Conservation (phyloP, 1,140 invertebrate species). For the Subanguina moxae region DNA sequence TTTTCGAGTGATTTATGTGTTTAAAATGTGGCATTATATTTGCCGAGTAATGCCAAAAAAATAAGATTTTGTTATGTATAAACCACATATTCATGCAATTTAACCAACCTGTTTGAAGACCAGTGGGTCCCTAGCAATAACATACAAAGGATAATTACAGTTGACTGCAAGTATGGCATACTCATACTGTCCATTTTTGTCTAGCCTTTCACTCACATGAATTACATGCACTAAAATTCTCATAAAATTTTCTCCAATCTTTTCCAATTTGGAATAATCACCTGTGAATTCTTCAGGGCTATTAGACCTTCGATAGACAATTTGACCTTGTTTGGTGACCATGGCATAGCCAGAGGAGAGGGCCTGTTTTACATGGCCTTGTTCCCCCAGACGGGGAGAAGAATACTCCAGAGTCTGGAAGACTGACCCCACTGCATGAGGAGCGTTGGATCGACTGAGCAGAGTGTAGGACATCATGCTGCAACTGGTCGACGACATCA, state of each 20-base stretch:
- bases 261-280: constrained; percentile 5
- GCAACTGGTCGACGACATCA: constrained; percentile 50
- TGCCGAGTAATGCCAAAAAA: background rate
- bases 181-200: constrained; percentile 20
- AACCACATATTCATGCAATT: background rate
- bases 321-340: constrained; percentile 49
- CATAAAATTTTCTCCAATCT: constrained; percentile 26
- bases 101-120: constrained; percentile 37
- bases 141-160: constrained; percentile 50
- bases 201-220: constrained; percentile 28
- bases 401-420: constrained; percentile 57
- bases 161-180: constrained; percentile 39
- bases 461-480: constrained; percentile 56
- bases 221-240: constrained; percentile 40
- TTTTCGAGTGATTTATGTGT: too few relatives aligned
- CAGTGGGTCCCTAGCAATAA: constrained; percentile 48
- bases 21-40: background rate
- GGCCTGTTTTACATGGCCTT: background rate
- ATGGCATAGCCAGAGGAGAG: constrained; percentile 57
- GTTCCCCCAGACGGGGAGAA: constrained; percentile 27
- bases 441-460: constrained; percentile 29
- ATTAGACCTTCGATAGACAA: constrained; percentile 49
- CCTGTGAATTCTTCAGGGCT: constrained; percentile 53
- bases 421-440: constrained; percentile 48
- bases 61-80: constrained; percentile 11